Evolutionary conservation across 1,140 invertebrate species (phyloP), one percentile per base, ranked within the genome.

Genomic region (Lepidurus packardi): DNA sequence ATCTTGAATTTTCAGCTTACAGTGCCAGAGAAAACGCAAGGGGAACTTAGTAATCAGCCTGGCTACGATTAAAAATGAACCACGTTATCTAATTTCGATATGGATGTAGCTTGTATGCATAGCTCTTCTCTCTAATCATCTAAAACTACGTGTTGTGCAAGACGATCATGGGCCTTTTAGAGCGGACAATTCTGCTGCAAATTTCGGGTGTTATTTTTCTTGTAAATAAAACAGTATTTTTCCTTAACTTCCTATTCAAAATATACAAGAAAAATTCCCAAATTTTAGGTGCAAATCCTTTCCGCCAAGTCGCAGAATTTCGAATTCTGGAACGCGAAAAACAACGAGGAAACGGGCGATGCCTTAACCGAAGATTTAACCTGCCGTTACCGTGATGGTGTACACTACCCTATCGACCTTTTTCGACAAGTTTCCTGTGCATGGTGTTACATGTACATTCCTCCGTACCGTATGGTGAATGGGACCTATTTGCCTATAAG

Each of bases 381-480:
- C 11, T 77, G 75, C 42, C 75, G 75, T 13, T 77, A 77, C 42
- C 34, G 75, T 13, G 43, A 77, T 24, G 24, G 13, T 47, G 43
- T 43, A 42, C 16, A 77, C 34, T 77, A 77, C 47, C 75, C 75
- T 43, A n/a, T 77, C 10, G 75, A 77, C 10, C 43, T 77, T 16
- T 77, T 43, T 21, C 75, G 34, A 13, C 43, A 45, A 25, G 43
- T 77, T 13, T 43, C 75, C 13, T 77, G 75, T n/a, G 75, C 41
- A 45, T 41, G 43, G 43, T 77, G 75, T 45, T 77, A 77, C 24
- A 10, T 44, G 16, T 77, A 42, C 41, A 77, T 43, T 11, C 75
- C 75, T 13, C 75, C 75, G 8, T 77, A 77, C 43, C 75, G 75
- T 13, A 45, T 77, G 43, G 47, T 45, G 8, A 24, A 43, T 10